A percentile compares a stretch with the other conserved stretches of the same genome.
Conservation (phyloP, 1,140 invertebrate species). For the Ericerus pela region DNA sequence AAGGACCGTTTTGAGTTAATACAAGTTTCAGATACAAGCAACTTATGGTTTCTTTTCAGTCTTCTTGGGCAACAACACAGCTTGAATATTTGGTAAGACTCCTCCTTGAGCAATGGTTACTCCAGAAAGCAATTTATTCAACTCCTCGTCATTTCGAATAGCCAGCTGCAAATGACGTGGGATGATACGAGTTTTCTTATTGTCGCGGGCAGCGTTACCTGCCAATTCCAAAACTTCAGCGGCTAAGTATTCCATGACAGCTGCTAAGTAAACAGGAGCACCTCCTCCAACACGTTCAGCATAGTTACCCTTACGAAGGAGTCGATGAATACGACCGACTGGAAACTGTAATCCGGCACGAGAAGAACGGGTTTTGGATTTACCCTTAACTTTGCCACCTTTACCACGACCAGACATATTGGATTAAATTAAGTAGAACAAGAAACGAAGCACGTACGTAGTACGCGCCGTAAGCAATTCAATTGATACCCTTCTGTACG, state of each 20-base stretch:
- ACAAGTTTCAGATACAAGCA: background rate
- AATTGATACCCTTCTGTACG: too few species aligned
- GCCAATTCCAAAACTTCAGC: constrained; percentile 46
- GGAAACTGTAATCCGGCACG: constrained; percentile 54
- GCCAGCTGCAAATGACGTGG: constrained; percentile 62
- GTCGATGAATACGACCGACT: constrained; percentile 51
- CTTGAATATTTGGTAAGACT: constrained; percentile 63
- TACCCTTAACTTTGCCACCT: constrained; percentile 36
- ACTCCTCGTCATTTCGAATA: constrained; percentile 64
- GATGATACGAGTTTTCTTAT: constrained; percentile 46
- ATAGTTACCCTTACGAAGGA: constrained; percentile 54
- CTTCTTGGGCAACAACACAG: constrained; percentile 55
- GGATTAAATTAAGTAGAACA: background rate
- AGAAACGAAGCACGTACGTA: too few species aligned
- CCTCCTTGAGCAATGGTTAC: constrained; percentile 66
- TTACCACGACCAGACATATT: constrained; percentile 31
- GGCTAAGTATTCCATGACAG: constrained; percentile 43
- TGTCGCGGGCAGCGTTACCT: constrained; percentile 44
- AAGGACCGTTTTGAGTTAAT: constrained; percentile 15
- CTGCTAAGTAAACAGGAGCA: constrained; percentile 55
- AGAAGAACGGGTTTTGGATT: constrained; percentile 43
- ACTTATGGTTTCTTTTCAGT: constrained; percentile 26
- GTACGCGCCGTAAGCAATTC: too few species aligned
- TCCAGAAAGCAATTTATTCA: constrained; percentile 42
- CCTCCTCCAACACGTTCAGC: constrained; percentile 51